A percentile compares a stretch with the other conserved stretches of the same genome.
Conservation (phyloP, 1,140 invertebrate genomes). For the Heliconius himera region DNA sequence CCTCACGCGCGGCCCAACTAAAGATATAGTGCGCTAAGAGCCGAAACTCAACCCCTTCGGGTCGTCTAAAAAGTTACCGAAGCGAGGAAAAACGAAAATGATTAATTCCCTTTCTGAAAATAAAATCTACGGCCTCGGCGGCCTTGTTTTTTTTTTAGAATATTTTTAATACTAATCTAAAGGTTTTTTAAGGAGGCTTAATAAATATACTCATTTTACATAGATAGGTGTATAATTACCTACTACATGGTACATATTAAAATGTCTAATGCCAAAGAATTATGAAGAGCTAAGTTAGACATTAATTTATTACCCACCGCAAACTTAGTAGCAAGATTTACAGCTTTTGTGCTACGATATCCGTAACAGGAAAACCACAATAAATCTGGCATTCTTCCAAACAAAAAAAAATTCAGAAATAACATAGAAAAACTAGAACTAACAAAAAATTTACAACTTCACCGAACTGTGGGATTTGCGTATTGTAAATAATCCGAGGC, state of each 20-base stretch:
- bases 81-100: no score
- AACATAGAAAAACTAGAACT: conserved; percentile 5
- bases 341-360: conserved; percentile 3
- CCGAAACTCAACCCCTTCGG: no score
- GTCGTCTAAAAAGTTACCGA: no score
- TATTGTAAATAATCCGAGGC: background rate
- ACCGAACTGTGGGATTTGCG: background rate
- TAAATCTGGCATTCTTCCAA: conserved; percentile 5
- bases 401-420: background rate
- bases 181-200: no score
- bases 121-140: no score
- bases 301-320: conserved; percentile 1
- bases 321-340: conserved; percentile 9
- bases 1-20: no score
- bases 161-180: no score
- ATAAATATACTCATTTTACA: no score
- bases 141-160: no score
- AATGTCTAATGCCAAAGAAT: background rate
- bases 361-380: conserved; percentile 7
- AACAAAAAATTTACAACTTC: background rate
- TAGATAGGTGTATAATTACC: background rate
- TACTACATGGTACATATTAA: background rate
- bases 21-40: no score
- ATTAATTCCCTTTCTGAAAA: no score
- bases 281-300: background rate